These are phyloP conservation scores for Neodiprion lecontei DNA, from an alignment of 1,140 invertebrate genomes.

Conservation along the genomic window DNA sequence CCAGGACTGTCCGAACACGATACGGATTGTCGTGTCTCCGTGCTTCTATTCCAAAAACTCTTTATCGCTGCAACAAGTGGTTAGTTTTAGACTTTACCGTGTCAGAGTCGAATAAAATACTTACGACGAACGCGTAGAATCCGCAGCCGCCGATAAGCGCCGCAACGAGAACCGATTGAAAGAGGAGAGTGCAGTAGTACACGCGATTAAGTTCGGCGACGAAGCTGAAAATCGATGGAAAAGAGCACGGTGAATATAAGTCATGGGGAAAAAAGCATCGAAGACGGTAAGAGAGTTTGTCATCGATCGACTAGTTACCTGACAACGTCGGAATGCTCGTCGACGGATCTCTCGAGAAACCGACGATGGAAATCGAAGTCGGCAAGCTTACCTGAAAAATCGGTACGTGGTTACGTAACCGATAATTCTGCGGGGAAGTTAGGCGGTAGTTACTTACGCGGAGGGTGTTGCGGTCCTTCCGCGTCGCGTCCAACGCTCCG, in stretches of 20 bases:
- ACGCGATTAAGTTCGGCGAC: constrained; percentile 1
- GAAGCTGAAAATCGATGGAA: not conserved
- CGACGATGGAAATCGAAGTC: not conserved
- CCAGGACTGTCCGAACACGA: not conserved
- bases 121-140: not conserved
- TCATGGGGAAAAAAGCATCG: not conserved
- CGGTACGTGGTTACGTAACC: not conserved
- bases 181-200: not conserved
- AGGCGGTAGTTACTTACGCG: too few relatives aligned
- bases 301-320: not conserved
- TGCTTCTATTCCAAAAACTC: too few relatives aligned
- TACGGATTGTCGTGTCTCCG: constrained; percentile 3
- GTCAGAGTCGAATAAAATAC: not conserved
- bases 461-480: not conserved
- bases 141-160: not conserved
- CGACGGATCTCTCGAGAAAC: not conserved
- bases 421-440: not conserved
- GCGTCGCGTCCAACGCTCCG: constrained; percentile 10
- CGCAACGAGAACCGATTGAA: not conserved
- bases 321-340: not conserved
- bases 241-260: not conserved
- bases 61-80: too few relatives aligned
- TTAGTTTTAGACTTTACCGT: too few relatives aligned
- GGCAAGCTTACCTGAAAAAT: not conserved
- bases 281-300: not conserved